phyloP scores from a whole-genome alignment of 1,140 invertebrate species.

The Brachionus manjavacas region DNA sequence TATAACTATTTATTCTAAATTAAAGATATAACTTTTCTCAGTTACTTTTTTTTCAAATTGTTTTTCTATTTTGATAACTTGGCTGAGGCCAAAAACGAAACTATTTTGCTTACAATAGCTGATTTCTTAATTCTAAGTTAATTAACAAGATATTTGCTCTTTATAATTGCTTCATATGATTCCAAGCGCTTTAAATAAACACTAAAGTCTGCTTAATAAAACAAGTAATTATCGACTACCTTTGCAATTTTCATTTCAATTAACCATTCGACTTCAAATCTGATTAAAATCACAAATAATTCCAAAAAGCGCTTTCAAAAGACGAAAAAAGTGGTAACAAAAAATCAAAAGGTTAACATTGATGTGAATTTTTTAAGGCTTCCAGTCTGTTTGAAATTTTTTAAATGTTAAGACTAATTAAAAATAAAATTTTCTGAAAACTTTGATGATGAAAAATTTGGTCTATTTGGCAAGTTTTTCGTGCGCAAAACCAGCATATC shows the following conservation, averaged over 20 bases:
- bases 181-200: background rate
- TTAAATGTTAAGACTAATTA: background rate
- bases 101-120: background rate
- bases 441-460: background rate
- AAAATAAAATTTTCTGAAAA: background rate
- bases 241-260: background rate
- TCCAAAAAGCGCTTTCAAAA: background rate
- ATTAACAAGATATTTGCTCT: constrained; percentile 19
- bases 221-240: background rate
- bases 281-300: background rate
- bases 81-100: background rate
- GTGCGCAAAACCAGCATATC: background rate
- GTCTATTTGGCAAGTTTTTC: background rate
- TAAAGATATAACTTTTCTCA: constrained; percentile 35
- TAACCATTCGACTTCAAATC: background rate
- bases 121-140: constrained; percentile 32
- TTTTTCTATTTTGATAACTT: constrained; percentile 14
- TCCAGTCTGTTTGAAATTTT: background rate
- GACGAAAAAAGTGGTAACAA: background rate
- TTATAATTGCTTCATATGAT: background rate
- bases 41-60: background rate
- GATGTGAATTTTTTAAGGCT: background rate
- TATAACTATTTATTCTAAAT: constrained; percentile 37
- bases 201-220: background rate
- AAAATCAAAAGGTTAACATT: background rate